Conservation (phyloP, 2,888 invertebrate genomes). For the Tenthredo notha region DNA sequence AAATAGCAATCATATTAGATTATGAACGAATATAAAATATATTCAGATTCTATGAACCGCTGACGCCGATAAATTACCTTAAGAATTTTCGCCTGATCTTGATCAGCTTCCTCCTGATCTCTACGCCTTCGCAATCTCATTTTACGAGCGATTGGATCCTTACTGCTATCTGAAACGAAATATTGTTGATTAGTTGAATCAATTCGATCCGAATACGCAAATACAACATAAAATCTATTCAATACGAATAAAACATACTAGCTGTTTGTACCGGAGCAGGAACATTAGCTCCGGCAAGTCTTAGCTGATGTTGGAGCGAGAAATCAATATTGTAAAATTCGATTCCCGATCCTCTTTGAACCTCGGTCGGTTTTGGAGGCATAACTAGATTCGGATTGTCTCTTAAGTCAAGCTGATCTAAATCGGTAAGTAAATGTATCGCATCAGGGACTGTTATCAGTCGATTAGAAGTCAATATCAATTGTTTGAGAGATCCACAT, state of each 20-base stretch:
- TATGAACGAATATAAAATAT: constrained; percentile 46
- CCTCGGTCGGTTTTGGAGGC: constrained; percentile 96
- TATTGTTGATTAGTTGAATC: not conserved
- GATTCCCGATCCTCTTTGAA: constrained; percentile 88
- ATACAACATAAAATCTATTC: not conserved
- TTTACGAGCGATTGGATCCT: constrained; percentile 97
- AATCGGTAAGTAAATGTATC: constrained; percentile 94
- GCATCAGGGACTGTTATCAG: constrained; percentile 98
- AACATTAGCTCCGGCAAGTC: constrained; percentile 93
- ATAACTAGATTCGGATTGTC: constrained; percentile 97
- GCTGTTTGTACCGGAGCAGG: constrained; percentile 86
- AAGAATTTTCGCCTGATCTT: constrained; percentile 92
- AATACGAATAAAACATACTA: constrained; percentile 79
- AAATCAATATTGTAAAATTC: constrained; percentile 99
- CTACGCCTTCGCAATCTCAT: constrained; percentile 92
- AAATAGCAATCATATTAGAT: not conserved
- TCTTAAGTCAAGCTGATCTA: constrained; percentile 93
- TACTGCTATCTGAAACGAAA: constrained; percentile 80
- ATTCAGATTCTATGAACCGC: constrained; percentile 78
- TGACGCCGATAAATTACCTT: constrained; percentile 79
- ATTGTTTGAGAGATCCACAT: constrained; percentile 95
- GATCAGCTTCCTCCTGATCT: constrained; percentile 90
- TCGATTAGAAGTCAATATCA: constrained; percentile 95
- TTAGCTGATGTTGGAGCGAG: constrained; percentile 95
- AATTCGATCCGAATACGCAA: not conserved